Evolutionary conservation across 2,113 vertebrate species (phyloP), one percentile per base, ranked within the genome.

Genomic region (Micromys minutus): DNA sequence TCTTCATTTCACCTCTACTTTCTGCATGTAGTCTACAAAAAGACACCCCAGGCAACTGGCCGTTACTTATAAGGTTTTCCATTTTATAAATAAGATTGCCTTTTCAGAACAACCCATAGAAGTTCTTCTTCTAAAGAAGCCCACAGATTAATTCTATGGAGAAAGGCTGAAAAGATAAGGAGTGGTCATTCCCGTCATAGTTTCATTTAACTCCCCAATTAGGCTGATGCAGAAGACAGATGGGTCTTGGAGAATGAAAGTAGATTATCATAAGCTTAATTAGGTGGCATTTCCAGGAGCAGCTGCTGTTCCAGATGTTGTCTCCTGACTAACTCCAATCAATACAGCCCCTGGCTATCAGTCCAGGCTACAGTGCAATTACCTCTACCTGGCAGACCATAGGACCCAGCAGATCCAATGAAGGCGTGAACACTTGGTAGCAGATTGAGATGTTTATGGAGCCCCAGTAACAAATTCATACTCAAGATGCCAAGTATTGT

Each of bases 221-320:
- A 97, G 93, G 39, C 75, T 88, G 93, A 90, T 96, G 90, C 21
- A 80, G 69, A 95, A 96, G 96, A 92, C 96, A 97, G 95, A 96
- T 95, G 97, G 94, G 88, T 93, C 90, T 94, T 94, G 85, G 97
- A 96, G 94, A 90, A 96, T 93, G 85, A 93, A 88, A 94, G 81
- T 77, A 59, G 95, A 96, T 96, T 96, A 97, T 94, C 90, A 81
- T 96, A 96, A 96, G 88, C 95, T 97, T 96, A 97, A 97, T 97
- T 96, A 97, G 96, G 93, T 90, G 85, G 81, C 77, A 72, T 26
- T 87, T 96, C 76, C 80, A 92, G 93, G 85, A 93, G 52, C 97
- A 97, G 97, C 93, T 97, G 97, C 92, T 94, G 45, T 96, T 97
- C 93, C 97, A 97, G 96, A 96, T 96, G 94, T 96, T 94, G 95